Conservation (phyloP, 2,888 invertebrate genomes). For the Drosophila borborema region DNA sequence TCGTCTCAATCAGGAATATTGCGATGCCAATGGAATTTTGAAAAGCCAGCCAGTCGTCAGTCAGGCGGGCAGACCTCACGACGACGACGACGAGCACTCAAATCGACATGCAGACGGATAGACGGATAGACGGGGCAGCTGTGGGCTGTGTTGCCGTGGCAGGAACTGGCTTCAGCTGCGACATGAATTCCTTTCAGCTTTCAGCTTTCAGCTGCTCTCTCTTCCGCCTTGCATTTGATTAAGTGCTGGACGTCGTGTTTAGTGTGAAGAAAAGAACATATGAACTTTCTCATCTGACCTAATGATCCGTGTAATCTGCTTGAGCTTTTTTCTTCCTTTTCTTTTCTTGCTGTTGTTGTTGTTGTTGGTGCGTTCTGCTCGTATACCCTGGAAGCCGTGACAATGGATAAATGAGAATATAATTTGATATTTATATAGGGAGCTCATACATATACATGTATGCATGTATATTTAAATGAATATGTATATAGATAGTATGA, state of each 20-base stretch:
- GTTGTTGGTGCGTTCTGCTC: background rate
- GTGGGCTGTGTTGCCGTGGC: background rate
- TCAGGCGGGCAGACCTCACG: slow-evolving; percentile 5
- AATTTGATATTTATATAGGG: background rate
- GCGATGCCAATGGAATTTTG: slow-evolving; percentile 42
- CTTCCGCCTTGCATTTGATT: slow-evolving; percentile 66
- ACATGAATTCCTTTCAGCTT: slow-evolving; percentile 19
- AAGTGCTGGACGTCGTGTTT: slow-evolving; percentile 72
- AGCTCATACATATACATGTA: too few species aligned
- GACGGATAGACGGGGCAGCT: background rate
- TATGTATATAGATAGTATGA: background rate
- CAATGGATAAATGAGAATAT: background rate
- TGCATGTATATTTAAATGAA: background rate
- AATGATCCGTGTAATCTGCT: slow-evolving; percentile 76
- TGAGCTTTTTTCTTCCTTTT: slow-evolving; percentile 20
- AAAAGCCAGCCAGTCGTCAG: slow-evolving; percentile 15
- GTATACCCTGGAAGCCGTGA: background rate
- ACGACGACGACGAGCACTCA: slow-evolving; percentile 33
- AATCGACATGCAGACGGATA: background rate
- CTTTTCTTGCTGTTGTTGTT: background rate
- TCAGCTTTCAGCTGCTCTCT: background rate
- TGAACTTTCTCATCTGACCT: slow-evolving; percentile 76
- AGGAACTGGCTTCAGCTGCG: slow-evolving; percentile 22
- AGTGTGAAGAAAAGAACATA: slow-evolving; percentile 61
- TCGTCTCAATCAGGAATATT: slow-evolving; percentile 72